Evolutionary conservation across 1,140 invertebrate genomes (phyloP).

Genomic region (Brachionus paranguensis): DNA sequence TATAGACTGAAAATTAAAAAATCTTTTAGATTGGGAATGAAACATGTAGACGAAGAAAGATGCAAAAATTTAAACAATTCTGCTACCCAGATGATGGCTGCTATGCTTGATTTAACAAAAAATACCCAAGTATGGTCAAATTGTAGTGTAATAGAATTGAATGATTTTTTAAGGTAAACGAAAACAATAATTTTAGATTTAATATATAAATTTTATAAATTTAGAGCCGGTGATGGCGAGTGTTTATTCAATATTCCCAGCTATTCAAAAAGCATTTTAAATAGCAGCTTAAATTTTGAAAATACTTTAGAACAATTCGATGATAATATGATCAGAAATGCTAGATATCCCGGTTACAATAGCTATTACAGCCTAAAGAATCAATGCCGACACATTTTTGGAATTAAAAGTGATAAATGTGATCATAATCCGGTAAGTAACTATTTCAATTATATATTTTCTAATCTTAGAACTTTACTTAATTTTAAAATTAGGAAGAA

Average conservation of each 20-base stretch:
- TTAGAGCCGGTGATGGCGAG: slow-evolving; percentile 16
- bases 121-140: slow-evolving; percentile 26
- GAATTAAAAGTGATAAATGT: slow-evolving; percentile 11
- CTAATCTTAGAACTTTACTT: too few relatives aligned
- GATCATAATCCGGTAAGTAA: not conserved
- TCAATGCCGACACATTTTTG: slow-evolving; percentile 36
- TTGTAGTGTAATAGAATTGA: slow-evolving; percentile 25
- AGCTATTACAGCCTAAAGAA: not conserved
- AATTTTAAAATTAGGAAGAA: not conserved
- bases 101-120: slow-evolving; percentile 1
- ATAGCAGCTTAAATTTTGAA: not conserved
- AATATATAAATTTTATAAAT: not conserved
- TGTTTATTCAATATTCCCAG: slow-evolving; percentile 20
- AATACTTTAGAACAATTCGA: slow-evolving; percentile 23
- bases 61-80: not conserved
- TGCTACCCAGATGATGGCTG: slow-evolving; percentile 24
- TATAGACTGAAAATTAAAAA: not conserved
- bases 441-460: too few relatives aligned
- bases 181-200: not conserved
- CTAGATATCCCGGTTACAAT: not conserved
- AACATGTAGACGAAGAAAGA: not conserved
- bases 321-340: not conserved
- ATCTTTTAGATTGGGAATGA: not conserved
- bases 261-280: not conserved
- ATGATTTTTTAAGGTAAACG: slow-evolving; percentile 28